Evolutionary conservation across 1,140 invertebrate genomes (phyloP).

Genomic region (Drosophila kikkawai): DNA sequence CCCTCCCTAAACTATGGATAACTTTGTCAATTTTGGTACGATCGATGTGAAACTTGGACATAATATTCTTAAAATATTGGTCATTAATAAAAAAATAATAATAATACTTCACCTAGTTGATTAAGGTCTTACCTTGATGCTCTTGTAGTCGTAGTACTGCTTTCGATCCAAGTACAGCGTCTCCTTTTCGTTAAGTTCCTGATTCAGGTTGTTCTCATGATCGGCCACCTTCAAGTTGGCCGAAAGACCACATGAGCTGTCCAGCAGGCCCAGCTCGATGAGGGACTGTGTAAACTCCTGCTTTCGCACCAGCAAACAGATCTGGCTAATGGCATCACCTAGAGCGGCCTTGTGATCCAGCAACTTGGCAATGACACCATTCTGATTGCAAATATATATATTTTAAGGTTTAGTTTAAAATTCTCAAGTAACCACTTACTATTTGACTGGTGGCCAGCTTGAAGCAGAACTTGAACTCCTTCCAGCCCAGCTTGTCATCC

Average conservation of each 20-base stretch:
- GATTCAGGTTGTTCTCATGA: slow-evolving; percentile 63
- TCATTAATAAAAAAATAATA: too few relatives aligned
- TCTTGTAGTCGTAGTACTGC: slow-evolving; percentile 71
- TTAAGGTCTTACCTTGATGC: slow-evolving; percentile 63
- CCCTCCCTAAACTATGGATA: too few relatives aligned
- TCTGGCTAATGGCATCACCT: slow-evolving; percentile 83
- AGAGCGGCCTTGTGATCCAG: slow-evolving; percentile 86
- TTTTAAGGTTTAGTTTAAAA: neutral
- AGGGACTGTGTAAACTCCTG: slow-evolving; percentile 88
- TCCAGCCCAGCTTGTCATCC: slow-evolving; percentile 89
- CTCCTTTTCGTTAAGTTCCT: slow-evolving; percentile 34
- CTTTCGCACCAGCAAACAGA: slow-evolving; percentile 87
- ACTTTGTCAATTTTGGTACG: too few relatives aligned
- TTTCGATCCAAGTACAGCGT: slow-evolving; percentile 41
- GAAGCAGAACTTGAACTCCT: slow-evolving; percentile 90
- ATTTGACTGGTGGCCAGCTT: slow-evolving; percentile 90
- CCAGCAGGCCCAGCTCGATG: slow-evolving; percentile 86
- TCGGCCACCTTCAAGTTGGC: slow-evolving; percentile 59
- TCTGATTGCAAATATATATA: slow-evolving; percentile 79
- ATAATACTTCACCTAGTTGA: too few relatives aligned
- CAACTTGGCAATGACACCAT: slow-evolving; percentile 86
- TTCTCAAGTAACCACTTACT: slow-evolving; percentile 82
- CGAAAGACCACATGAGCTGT: slow-evolving; percentile 63
- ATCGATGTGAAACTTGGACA: too few relatives aligned
- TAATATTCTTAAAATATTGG: too few relatives aligned